Evolutionary conservation across 1,140 invertebrate genomes (phyloP), one percentile per base, ranked within the genome.

Genomic region (Ooceraea biroi): DNA sequence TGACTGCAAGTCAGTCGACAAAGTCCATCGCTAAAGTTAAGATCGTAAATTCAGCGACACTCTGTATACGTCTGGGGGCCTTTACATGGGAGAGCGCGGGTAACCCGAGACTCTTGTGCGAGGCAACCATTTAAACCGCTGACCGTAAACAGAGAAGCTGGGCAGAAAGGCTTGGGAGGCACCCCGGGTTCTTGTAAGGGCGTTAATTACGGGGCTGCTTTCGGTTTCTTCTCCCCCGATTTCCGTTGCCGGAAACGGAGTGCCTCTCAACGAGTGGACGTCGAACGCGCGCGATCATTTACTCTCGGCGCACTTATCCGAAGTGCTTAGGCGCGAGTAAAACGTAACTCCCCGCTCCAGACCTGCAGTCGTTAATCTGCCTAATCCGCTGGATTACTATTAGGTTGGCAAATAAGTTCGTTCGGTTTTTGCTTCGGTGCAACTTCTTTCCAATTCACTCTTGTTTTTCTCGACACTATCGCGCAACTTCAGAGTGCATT

Each of bases 61-160:
- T 55, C 36, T 80, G 50, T 71, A 60, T 41, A 19, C 25, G 36
- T 55, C 14, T 55, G 44, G n/a, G 50, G 55, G 30, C 22, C 50
- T 30, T 78, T 22, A 14, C 65, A 55, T 27, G 68, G 44, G 48
- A 55, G 27, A 52, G 27, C 41, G 27, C 48, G n/a, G 19, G 88
- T 85, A 89, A 90, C 65, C 68, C 14, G 88, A 90, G 88, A 82
- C 88, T 83, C 74, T 90, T 84, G 71, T 85, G 60, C 68, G 22
- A 71, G 55, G 71, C 44, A 83, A 87, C 52, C 80, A 87, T 90
- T 89, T 89, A 88, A 89, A 89, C 83, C 88, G 85, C 85, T 90
- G 85, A 89, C 88, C 80, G 68, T 89, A 89, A 90, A 90, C 85
- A 89, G 77, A 73, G 58, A 76, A 73, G 61, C 71, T 36, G 50